Base-by-base conservation (phyloP, 2,797 vertebrate species). In the Lemur catta region DNA sequence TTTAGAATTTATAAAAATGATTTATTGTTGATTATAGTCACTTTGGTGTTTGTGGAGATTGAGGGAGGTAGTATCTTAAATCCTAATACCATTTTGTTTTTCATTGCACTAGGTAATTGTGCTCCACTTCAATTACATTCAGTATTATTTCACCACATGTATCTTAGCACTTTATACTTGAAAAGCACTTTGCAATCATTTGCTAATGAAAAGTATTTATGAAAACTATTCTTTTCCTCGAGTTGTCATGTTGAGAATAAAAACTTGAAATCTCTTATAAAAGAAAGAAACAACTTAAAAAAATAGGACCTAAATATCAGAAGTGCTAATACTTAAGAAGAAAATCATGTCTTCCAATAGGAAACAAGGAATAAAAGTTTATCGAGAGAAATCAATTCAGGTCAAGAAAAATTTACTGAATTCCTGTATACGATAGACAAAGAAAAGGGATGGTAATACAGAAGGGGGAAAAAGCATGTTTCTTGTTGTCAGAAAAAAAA, bases 131-230 rank as follows among this genome's bases (percentile, higher is more conserved):
- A 97, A 84, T 96, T 97, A 93, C 41, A 84, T 52, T 85, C 52
- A 93, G 59, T 89, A 93, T 91, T 92, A 89, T 93, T 96, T 93
- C 89, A 76, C 69, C 80, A 95, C 59, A 93, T 85, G 48, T 18
- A 95, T 72, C 84, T 74, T 46, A 91, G 38, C 41, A 96, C 75
- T 93, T 95, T 93, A 91, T 46, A 96, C 63, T 96, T 96, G 80
- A 94, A 96, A 97, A 71, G 63, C 67, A 93, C 65, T 96, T 93
- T 82, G 71, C 28, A 96, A 88, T 96, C 65, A 96, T 96, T 95
- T 97, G 26, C 48, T 96, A 97, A 94, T 97, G 35, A 93, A 94
- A 97, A 93, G 55, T 96, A 89, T 91, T 97, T 90, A 69, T 84
- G 26, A 94, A 92, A 95, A 92, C 48, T 87, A 78, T 76, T 91